Conservation (phyloP, 1,140 invertebrate species). For the Drosophila repleta region DNA sequence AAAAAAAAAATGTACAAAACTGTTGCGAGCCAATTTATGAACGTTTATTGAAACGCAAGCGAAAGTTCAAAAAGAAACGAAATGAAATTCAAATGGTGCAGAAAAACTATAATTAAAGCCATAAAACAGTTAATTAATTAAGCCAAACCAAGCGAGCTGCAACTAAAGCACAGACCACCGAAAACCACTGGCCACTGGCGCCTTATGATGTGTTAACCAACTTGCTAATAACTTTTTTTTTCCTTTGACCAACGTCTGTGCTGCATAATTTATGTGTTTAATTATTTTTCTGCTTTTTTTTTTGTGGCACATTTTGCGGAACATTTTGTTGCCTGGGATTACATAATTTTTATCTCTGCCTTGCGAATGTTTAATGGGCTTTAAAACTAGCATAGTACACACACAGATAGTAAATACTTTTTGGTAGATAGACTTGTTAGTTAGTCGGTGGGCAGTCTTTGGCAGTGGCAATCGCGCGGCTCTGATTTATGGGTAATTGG, state of each 20-base stretch:
- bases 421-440: constrained; percentile 18
- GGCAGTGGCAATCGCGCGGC: constrained; percentile 33
- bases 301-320: constrained; percentile 40
- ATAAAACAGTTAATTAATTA: constrained; percentile 78
- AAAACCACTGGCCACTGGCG: constrained; percentile 41
- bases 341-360: constrained; percentile 52
- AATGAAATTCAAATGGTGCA: constrained; percentile 35
- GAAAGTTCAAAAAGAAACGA: constrained; percentile 36
- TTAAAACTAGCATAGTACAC: constrained; percentile 35
- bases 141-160: constrained; percentile 41
- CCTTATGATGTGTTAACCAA: constrained; percentile 68
- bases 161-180: background rate
- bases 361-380: constrained; percentile 51
- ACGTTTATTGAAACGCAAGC: constrained; percentile 42
- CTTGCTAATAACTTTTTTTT: constrained; percentile 62
- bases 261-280: constrained; percentile 76
- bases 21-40: constrained; percentile 35
- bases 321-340: constrained; percentile 47
- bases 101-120: constrained; percentile 68
- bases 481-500: constrained; percentile 43
- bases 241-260: constrained; percentile 48
- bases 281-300: constrained; percentile 51
- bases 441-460: constrained; percentile 26
- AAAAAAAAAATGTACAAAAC: too few species aligned
- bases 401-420: constrained; percentile 10